Conservation (phyloP, 1,140 invertebrate genomes). For the Cephus cinctus region DNA sequence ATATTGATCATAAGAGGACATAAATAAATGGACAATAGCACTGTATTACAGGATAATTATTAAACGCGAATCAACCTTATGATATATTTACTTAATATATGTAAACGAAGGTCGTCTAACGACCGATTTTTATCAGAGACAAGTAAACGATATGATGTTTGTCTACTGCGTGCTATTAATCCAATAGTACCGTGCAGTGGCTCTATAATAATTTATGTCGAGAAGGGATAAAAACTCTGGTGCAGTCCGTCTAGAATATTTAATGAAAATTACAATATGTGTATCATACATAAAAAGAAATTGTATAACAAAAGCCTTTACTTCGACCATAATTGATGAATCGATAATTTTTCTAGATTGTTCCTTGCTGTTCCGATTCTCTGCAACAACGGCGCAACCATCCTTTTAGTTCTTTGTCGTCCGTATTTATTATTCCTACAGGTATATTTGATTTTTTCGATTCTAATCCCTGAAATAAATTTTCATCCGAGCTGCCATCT, state of each 20-base stretch:
- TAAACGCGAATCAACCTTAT: not conserved
- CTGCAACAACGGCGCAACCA: constrained; percentile 27
- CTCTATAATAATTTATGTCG: too few species aligned
- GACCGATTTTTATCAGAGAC: not conserved
- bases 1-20: too few species aligned
- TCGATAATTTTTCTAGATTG: too few species aligned
- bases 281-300: not conserved
- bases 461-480: too few species aligned
- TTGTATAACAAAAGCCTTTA: not conserved
- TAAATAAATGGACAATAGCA: too few species aligned
- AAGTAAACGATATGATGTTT: constrained; percentile 1
- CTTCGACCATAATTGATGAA: not conserved
- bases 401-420: constrained; percentile 22
- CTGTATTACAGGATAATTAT: too few species aligned
- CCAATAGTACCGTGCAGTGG: not conserved
- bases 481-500: too few species aligned
- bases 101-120: not conserved
- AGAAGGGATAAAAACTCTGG: too few species aligned
- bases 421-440: too few species aligned
- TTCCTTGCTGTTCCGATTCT: constrained; percentile 13
- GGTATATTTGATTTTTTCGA: too few species aligned
- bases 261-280: not conserved
- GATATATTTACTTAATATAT: not conserved
- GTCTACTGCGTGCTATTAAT: not conserved
- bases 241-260: not conserved